Evolutionary conservation across 2,888 invertebrate species (phyloP).

Genomic region (Scotopteryx bipunctaria): DNA sequence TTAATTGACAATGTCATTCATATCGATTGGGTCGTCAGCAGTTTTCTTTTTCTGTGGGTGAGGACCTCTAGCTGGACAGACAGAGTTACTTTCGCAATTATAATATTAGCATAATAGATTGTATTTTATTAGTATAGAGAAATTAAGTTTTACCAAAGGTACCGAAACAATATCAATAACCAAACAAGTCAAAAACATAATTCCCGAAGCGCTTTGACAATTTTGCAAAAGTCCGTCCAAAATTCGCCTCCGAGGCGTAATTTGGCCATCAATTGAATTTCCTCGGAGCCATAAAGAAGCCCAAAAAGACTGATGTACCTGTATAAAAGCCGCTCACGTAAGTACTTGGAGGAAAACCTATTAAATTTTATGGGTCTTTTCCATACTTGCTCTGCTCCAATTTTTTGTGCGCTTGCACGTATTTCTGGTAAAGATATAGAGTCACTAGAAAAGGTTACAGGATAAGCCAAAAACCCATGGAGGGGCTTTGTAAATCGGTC

Average conservation of each 20-base stretch:
- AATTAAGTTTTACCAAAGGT: too few species aligned
- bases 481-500: too few species aligned
- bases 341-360: constrained; percentile 77
- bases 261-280: constrained; percentile 38
- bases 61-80: too few species aligned
- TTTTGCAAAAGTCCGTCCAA: constrained; percentile 4
- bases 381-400: constrained; percentile 80
- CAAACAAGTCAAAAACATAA: background rate
- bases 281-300: constrained; percentile 34
- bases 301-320: constrained; percentile 58
- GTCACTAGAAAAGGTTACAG: constrained; percentile 48
- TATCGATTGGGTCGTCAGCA: too few species aligned
- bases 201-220: constrained; percentile 1
- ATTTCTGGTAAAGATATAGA: constrained; percentile 37
- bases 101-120: too few species aligned
- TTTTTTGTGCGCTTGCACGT: constrained; percentile 66
- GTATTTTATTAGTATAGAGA: too few species aligned
- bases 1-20: too few species aligned
- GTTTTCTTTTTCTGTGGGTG: too few species aligned
- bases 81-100: too few species aligned
- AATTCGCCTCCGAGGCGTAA: constrained; percentile 27
- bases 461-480: too few species aligned
- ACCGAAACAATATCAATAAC: too few species aligned
- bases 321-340: constrained; percentile 71
- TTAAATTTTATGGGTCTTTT: constrained; percentile 81